Conservation (phyloP, 2,888 invertebrate species). For the Coelopa pilipes region DNA sequence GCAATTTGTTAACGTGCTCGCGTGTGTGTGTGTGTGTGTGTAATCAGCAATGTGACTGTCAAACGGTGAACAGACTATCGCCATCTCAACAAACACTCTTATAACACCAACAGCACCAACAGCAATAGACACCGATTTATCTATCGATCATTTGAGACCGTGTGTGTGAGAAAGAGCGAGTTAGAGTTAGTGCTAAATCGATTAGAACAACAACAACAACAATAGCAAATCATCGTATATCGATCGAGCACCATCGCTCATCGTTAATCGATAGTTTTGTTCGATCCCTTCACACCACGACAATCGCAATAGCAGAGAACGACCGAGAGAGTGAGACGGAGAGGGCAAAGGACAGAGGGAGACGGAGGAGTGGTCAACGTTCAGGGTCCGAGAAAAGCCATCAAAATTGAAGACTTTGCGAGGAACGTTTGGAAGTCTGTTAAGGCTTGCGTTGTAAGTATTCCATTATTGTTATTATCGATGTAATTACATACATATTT, state of each 20-base stretch:
- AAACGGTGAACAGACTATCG: not conserved
- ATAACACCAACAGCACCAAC: no score
- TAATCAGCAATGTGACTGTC: conserved; percentile 48
- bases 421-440: conserved; percentile 68
- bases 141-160: no score
- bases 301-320: not conserved
- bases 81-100: not conserved
- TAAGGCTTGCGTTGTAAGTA: conserved; percentile 69
- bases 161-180: no score
- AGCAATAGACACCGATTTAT: no score
- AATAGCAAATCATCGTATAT: not conserved
- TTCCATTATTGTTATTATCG: not conserved
- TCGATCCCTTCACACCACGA: not conserved
- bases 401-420: conserved; percentile 68
- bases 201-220: no score
- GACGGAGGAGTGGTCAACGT: not conserved
- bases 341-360: conserved; percentile 1
- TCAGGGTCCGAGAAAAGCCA: conserved; percentile 57
- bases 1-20: not conserved
- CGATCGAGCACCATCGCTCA: not conserved
- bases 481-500: no score
- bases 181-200: not conserved
- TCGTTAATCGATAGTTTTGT: conserved; percentile 19
- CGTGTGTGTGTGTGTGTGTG: conserved; percentile 29
- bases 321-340: not conserved